A percentile compares a stretch with the other conserved stretches of the same genome.
Conservation (phyloP, 2,797 vertebrate species). For the Presbytis comata region DNA sequence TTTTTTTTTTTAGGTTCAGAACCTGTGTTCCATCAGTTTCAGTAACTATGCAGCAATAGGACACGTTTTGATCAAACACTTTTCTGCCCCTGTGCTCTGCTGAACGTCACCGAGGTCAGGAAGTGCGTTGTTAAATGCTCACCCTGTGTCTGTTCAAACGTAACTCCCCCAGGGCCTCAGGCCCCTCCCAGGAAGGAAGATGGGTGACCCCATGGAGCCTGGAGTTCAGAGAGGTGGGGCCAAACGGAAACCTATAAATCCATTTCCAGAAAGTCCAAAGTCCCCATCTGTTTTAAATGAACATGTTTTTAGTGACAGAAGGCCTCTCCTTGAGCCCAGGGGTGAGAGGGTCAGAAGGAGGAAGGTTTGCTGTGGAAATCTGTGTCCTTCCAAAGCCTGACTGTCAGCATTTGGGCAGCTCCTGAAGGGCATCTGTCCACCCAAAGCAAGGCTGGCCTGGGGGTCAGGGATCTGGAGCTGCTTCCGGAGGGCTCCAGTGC, state of each 20-base stretch:
- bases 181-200: not conserved
- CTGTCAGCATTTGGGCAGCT: not conserved
- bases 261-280: not conserved
- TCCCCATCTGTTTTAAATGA: not conserved
- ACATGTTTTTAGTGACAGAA: not conserved
- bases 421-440: not conserved
- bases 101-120: not conserved
- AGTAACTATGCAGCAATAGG: not conserved
- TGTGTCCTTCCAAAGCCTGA: not conserved
- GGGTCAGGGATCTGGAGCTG: not conserved
- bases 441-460: not conserved
- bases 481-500: accelerated
- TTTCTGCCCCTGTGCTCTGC: not conserved
- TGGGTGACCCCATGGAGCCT: accelerated
- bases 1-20: not conserved
- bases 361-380: not conserved
- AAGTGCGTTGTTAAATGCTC: accelerated
- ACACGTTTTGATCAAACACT: not conserved
- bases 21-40: not conserved
- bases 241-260: not conserved
- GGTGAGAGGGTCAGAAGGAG: not conserved
- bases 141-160: not conserved
- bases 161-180: not conserved
- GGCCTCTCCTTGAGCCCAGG: not conserved
- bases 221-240: accelerated